Evolutionary conservation across 2,888 invertebrate species (phyloP).

Genomic region (Phanerotoma sp.): DNA sequence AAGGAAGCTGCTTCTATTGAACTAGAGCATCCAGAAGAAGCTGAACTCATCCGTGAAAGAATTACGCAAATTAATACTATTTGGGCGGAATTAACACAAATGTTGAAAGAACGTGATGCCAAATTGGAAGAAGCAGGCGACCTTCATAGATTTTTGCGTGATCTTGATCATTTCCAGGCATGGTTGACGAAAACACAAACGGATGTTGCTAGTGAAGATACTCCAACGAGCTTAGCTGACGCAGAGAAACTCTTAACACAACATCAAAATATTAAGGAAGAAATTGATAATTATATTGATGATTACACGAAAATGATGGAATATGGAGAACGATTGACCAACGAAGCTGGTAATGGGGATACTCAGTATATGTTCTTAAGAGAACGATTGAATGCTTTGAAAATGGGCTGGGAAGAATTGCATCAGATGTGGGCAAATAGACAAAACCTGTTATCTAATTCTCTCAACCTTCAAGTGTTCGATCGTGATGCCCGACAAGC

Average conservation of each 20-base stretch:
- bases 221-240: slow-evolving; percentile 88
- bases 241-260: slow-evolving; percentile 96
- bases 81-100: slow-evolving; percentile 96
- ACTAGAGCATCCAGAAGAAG: slow-evolving; percentile 92
- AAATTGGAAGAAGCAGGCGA: slow-evolving; percentile 99
- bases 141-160: slow-evolving; percentile 94
- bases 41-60: slow-evolving; percentile 84
- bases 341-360: slow-evolving; percentile 79
- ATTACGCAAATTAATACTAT: slow-evolving; percentile 87
- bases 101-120: slow-evolving; percentile 97
- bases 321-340: slow-evolving; percentile 93
- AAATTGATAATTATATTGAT: slow-evolving; percentile 98
- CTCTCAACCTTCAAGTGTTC: slow-evolving; percentile 92
- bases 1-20: slow-evolving; percentile 91
- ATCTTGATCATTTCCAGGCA: slow-evolving; percentile 95
- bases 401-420: slow-evolving; percentile 99
- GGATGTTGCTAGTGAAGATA: slow-evolving; percentile 97
- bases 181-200: slow-evolving; percentile 99
- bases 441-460: slow-evolving; percentile 91
- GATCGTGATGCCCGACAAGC: slow-evolving; percentile 97
- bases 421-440: slow-evolving; percentile 99
- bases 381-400: slow-evolving; percentile 94
- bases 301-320: slow-evolving; percentile 99
- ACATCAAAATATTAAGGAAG: slow-evolving; percentile 98
- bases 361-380: slow-evolving; percentile 99